Evolutionary conservation across 2,888 invertebrate species (phyloP), one percentile per base, ranked within the genome.

Genomic region (Phalera bucephala): DNA sequence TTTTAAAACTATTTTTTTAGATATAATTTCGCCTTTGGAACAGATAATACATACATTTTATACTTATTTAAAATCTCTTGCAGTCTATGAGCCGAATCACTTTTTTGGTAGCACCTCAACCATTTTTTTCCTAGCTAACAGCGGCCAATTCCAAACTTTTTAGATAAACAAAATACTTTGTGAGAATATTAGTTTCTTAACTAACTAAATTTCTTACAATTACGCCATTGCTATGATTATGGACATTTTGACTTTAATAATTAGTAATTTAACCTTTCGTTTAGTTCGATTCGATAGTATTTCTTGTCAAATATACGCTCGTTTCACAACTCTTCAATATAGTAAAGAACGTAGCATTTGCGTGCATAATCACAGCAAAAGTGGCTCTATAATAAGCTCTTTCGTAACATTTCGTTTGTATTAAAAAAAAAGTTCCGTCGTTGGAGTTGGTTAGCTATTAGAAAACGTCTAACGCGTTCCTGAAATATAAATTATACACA

Each of bases 91-190:
- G 46, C 46, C 43, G 33, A 54, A 47, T 61, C 42, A 44, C 45
- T 48, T 39, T 26, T 45, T 49, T 45, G 41, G 36, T 55, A 64
- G 61, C 64, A 61, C 55, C 64, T 46, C 32, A 41, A 36, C 57
- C 40, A 8, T 37, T 36, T 48, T 33, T 30, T 23, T 21, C 10
- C 20, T 40, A 41, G 9, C 40, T 31, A 37, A 28, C 20, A 28
- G 37, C 21, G 13, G 11, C 17, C 25, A 39, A 28, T 25, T 30
- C 39, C 42, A 39, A 43, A 35, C 22, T 10, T 34, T 34, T 36
- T 15, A 14, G 28, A 26, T 21, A 9, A 33, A 32, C 13, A 23
- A 40, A 35, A 43, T 46, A 55, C 25, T 45, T 31, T 43, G 31
- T 45, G 33, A 47, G 27, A 28, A 35, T 42, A 54, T 28, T 41